Evolutionary conservation across 2,888 invertebrate genomes (phyloP), one percentile per base, ranked within the genome.

Genomic region (Sepioteuthis lessoniana): DNA sequence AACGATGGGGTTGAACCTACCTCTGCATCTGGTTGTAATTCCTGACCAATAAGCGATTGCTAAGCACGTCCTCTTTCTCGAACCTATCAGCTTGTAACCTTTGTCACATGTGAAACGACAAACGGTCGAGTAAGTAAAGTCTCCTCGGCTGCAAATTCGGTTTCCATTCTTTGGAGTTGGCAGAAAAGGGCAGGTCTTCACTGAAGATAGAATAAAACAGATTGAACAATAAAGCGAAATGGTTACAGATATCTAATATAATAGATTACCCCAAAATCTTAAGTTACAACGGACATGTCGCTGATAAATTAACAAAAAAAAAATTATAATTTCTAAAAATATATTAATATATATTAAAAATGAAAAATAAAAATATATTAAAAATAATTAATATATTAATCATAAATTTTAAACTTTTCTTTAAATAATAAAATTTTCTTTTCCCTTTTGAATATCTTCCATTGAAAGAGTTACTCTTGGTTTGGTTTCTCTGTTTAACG

Each of bases 1-100:
- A 19, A 10, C 8, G 31, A n/a, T 13, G 31, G 19, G 2, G 1
- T 7, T 10, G 37, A 38, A 96, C 96, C 97, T 97, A 98, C 98
- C 98, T 97, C 98, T 98, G 96, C 98, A 98, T 93, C 98, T 97
- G 0, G 98, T 98, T 95, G 98, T 98, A 28, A 98, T 97, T 3
- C 98, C 98, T 95, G 98, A 98, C 98, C 98, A 98, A 96, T 98
- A 97, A 0, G 98, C 98, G 92, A 98, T 97, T 0, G 98, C 98
- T 92, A 98, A 97, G 96, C 98, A 98, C 50, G 98, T 98, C 90
- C 98, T 97, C 95, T 97, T 97, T 95, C 97, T 97, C 35, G 98
- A 98, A 0, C 98, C 98, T 38, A 98, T 98, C 93, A 98, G 97
- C 95, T 98, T 97, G 96, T 97, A 98, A 0, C 98, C 98, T n/a